Conservation (phyloP, 2,888 invertebrate genomes). For the Diloba caeruleocephala region DNA sequence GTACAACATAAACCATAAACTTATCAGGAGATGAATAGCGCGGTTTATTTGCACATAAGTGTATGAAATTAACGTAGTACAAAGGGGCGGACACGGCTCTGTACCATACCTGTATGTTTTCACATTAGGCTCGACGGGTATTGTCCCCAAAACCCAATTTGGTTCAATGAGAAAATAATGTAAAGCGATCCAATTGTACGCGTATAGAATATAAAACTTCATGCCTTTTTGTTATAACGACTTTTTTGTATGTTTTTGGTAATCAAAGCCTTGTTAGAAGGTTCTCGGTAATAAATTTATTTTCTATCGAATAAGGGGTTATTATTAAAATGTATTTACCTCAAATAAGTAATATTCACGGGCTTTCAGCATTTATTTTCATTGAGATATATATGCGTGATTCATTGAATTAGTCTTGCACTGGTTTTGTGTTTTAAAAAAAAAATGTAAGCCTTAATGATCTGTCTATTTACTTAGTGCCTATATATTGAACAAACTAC, state of each 20-base stretch:
- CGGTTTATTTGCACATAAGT: too few species aligned
- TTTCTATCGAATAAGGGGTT: constrained; percentile 15
- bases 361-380: not conserved
- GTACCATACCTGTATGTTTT: constrained; percentile 39
- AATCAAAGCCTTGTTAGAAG: constrained; percentile 56
- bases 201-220: constrained; percentile 70
- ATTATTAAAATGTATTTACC: constrained; percentile 11
- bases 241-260: constrained; percentile 29
- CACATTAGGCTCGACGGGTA: constrained; percentile 26
- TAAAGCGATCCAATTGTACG: constrained; percentile 74
- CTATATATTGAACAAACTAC: too few species aligned
- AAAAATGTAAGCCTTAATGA: too few species aligned
- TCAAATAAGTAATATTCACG: constrained; percentile 3
- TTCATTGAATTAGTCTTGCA: too few species aligned
- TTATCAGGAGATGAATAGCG: too few species aligned
- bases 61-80: not conserved
- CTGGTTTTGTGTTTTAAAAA: too few species aligned
- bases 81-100: not conserved
- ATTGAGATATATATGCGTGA: too few species aligned
- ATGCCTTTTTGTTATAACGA: constrained; percentile 50
- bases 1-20: too few species aligned
- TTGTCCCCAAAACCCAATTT: constrained; percentile 76
- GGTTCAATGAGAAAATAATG: constrained; percentile 77
- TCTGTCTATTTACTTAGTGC: too few species aligned
- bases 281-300: constrained; percentile 33